Percentiles rank a stretch among this genome's conserved stretches.
Conservation (phyloP, 2,888 invertebrate genomes). For the Netelia melanura region DNA sequence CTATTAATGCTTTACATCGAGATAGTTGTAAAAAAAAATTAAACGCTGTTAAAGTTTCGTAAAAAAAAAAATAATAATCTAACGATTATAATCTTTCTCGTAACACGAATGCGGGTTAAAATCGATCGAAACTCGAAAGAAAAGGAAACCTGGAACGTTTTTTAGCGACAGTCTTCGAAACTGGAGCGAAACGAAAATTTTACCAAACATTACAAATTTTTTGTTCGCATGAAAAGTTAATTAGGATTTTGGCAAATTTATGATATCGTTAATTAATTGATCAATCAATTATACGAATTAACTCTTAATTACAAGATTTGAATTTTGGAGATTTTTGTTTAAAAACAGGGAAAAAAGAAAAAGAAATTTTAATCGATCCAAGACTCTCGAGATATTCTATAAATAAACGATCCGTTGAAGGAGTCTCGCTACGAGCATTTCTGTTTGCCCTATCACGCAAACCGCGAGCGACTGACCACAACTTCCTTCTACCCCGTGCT, state of each 20-base stretch:
- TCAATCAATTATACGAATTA: too few species aligned
- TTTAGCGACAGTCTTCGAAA: not conserved
- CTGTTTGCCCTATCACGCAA: slow-evolving; percentile 72
- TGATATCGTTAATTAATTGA: too few species aligned
- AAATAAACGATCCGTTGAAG: slow-evolving; percentile 48
- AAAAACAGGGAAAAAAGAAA: not conserved
- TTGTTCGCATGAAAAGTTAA: too few species aligned
- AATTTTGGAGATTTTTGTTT: too few species aligned
- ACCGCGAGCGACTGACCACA: slow-evolving; percentile 64
- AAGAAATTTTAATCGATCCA: slow-evolving; percentile 23
- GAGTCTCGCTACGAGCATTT: slow-evolving; percentile 7
- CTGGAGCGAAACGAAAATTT: not conserved
- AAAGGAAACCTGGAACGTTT: not conserved
- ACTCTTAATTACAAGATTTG: too few species aligned
- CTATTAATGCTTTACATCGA: slow-evolving; percentile 8
- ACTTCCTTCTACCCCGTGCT: not conserved
- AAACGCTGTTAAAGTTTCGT: slow-evolving; percentile 7
- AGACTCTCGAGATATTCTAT: slow-evolving; percentile 45
- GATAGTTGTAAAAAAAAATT: slow-evolving; percentile 28
- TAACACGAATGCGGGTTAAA: not conserved
- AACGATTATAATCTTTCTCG: slow-evolving; percentile 3
- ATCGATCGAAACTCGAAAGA: not conserved
- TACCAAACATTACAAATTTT: not conserved
- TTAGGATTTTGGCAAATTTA: too few species aligned
- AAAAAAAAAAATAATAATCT: not conserved